Evolutionary conservation across 1,140 invertebrate genomes (phyloP).

Genomic region (Chymomyza costata): DNA sequence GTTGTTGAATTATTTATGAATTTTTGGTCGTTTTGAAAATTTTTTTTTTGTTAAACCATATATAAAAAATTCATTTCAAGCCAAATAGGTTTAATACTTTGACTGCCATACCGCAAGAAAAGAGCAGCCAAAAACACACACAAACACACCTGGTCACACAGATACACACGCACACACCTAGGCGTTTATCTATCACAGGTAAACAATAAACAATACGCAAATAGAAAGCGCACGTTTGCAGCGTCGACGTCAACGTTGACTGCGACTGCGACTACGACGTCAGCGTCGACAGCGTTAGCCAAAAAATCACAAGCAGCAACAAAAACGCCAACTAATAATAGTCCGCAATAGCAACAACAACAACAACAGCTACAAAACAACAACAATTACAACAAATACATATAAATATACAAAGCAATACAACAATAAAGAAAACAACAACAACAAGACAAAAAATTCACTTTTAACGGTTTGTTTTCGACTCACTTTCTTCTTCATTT

Average conservation of each 20-base stretch:
- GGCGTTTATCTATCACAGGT: constrained; percentile 64
- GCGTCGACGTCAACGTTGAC: constrained; percentile 13
- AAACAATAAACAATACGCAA: constrained; percentile 72
- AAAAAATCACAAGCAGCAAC: constrained; percentile 35
- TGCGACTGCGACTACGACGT: constrained; percentile 12
- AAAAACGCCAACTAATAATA: constrained; percentile 58
- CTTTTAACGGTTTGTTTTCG: constrained; percentile 52
- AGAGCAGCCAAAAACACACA: constrained; percentile 6
- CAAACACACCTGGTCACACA: too few species aligned
- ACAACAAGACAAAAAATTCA: constrained; percentile 58
- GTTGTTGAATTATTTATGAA: constrained; percentile 52
- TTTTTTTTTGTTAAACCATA: constrained; percentile 34
- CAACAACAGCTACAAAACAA: constrained; percentile 33
- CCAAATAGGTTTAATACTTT: constrained; percentile 36
- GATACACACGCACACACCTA: constrained; percentile 27
- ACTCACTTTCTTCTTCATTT: constrained; percentile 65
- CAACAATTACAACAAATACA: constrained; percentile 23
- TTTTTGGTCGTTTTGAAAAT: constrained; percentile 34
- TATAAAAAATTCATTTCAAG: constrained; percentile 57
- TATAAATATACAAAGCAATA: too few species aligned
- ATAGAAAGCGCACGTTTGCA: constrained; percentile 67
- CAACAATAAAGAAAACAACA: constrained; percentile 16
- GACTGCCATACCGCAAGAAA: constrained; percentile 1
- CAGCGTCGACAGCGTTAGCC: constrained; percentile 30
- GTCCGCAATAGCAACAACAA: constrained; percentile 35